Evolutionary conservation across 2,113 vertebrate genomes (phyloP).

Genomic region (Puma concolor): DNA sequence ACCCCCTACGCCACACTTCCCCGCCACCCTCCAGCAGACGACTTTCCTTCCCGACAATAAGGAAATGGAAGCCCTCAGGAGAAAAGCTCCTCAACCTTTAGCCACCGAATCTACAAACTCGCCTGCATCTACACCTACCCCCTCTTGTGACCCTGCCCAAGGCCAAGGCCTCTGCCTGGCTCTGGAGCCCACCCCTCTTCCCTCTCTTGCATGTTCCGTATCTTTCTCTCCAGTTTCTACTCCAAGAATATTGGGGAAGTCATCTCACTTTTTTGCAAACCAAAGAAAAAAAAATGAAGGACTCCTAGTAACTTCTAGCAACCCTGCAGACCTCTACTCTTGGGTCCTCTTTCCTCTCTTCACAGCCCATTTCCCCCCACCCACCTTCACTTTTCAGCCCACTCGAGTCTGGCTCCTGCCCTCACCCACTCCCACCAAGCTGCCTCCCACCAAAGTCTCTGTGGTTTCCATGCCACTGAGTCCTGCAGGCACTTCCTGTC

Average conservation of each 20-base stretch:
- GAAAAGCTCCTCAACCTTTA: background rate
- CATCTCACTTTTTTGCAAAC: background rate
- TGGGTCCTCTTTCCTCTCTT: background rate
- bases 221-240: background rate
- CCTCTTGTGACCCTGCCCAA: background rate
- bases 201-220: background rate
- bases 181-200: background rate
- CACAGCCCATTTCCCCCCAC: background rate
- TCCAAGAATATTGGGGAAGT: background rate
- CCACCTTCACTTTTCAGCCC: background rate
- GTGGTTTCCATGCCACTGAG: background rate
- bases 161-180: background rate
- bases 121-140: background rate
- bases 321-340: background rate
- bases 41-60: background rate
- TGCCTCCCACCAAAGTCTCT: background rate
- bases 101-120: background rate
- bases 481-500: background rate
- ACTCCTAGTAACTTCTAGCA: background rate
- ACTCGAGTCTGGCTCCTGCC: background rate
- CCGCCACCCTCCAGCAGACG: background rate
- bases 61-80: background rate
- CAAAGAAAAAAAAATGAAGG: background rate
- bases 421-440: too few relatives aligned
- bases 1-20: too few relatives aligned